Evolutionary conservation across 2,797 vertebrate genomes (phyloP).

Genomic region (Psittacula echo): DNA sequence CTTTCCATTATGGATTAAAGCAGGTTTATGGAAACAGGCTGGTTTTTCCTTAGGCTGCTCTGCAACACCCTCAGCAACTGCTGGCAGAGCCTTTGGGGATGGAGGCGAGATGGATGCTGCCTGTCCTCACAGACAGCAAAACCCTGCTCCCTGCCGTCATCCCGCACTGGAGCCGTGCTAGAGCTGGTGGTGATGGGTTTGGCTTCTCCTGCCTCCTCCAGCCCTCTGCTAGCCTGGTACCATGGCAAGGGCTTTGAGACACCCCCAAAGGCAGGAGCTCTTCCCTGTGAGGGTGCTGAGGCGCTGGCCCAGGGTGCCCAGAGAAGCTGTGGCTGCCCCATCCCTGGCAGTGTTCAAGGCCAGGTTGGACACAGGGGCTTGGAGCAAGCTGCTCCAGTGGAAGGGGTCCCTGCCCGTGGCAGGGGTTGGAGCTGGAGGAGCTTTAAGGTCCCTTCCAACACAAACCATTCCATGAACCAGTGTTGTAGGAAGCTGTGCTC

Average conservation of each 20-base stretch:
- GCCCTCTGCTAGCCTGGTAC: not conserved
- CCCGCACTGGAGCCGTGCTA: fast-evolving
- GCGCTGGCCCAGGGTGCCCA: not conserved
- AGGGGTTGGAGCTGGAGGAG: not conserved
- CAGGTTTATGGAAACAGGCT: not conserved
- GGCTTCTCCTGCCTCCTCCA: not conserved
- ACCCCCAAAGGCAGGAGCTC: not conserved
- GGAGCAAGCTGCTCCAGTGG: not conserved
- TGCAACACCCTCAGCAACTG: not conserved
- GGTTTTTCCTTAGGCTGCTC: not conserved
- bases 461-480: not conserved
- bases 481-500: not conserved
- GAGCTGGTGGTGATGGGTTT: fast-evolving
- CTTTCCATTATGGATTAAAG: not conserved
- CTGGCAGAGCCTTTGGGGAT: not conserved
- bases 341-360: no score
- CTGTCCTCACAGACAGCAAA: not conserved
- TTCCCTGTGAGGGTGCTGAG: not conserved
- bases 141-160: not conserved
- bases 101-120: not conserved
- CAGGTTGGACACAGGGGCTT: not conserved
- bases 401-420: not conserved
- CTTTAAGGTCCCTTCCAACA: not conserved
- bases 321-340: not conserved
- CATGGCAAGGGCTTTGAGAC: not conserved